Evolutionary conservation across 2,113 vertebrate genomes (phyloP).

Genomic region (Sitta europaea): DNA sequence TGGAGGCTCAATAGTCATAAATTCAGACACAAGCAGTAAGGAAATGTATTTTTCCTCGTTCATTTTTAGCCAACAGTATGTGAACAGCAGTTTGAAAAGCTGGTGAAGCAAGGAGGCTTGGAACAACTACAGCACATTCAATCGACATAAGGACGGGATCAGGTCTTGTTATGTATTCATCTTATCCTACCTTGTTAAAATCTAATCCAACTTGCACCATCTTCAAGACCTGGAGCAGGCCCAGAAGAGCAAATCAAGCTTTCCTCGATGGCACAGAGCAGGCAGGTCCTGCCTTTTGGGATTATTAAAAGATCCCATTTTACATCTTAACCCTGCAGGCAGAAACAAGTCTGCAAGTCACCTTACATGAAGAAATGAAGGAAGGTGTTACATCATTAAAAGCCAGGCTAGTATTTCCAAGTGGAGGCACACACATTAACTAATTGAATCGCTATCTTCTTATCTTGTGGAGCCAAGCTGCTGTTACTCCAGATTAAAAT

Average conservation of each 20-base stretch:
- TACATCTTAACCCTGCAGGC: conserved; percentile 20
- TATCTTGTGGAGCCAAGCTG: neutral
- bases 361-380: conserved; percentile 5
- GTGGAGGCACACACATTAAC: neutral
- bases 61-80: conserved; percentile 1
- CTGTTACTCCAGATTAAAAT: neutral
- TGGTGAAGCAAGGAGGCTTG: neutral
- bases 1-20: conserved; percentile 17
- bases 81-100: conserved; percentile 37
- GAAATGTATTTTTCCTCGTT: neutral
- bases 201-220: neutral
- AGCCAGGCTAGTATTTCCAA: neutral
- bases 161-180: conserved; percentile 36
- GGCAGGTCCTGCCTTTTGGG: conserved; percentile 12
- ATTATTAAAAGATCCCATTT: conserved; percentile 39
- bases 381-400: conserved; percentile 33
- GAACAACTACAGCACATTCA: neutral
- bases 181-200: conserved; percentile 39
- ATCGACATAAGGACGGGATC: neutral
- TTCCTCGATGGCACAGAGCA: neutral
- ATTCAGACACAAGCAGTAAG: conserved; percentile 18
- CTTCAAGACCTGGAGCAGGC: neutral
- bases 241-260: conserved; percentile 33
- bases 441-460: conserved; percentile 25
- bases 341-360: conserved; percentile 30